Percentiles rank a stretch among this genome's conserved stretches.
Conservation (phyloP, 2,888 invertebrate genomes). For the Temnothorax ravouxi region DNA sequence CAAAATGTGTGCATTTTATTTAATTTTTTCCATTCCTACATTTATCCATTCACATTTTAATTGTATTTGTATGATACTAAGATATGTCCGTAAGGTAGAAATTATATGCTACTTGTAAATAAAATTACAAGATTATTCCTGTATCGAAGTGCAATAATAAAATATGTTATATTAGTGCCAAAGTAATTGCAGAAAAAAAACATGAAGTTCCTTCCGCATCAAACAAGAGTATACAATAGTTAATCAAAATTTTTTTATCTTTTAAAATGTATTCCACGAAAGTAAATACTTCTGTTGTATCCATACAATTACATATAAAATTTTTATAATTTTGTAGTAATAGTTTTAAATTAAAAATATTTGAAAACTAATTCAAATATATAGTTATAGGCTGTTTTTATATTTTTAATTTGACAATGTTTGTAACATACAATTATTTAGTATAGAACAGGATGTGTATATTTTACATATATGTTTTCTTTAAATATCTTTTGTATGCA, state of each 20-base stretch:
- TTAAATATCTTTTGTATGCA: neutral
- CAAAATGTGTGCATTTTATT: slow-evolving; percentile 48
- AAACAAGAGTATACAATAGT: neutral
- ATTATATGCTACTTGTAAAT: slow-evolving; percentile 78
- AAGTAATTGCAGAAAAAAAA: slow-evolving; percentile 76
- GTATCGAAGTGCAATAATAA: slow-evolving; percentile 84
- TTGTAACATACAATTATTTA: neutral
- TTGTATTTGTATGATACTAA: slow-evolving; percentile 75
- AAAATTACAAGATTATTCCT: slow-evolving; percentile 79
- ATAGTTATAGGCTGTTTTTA: neutral
- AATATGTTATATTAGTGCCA: slow-evolving; percentile 84
- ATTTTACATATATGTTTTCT: slow-evolving; percentile 10
- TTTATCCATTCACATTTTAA: slow-evolving; percentile 60
- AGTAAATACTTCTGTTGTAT: slow-evolving; percentile 8
- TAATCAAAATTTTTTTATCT: slow-evolving; percentile 21
- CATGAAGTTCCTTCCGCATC: slow-evolving; percentile 47
- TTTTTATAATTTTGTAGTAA: slow-evolving; percentile 23
- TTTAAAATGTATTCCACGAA: slow-evolving; percentile 2
- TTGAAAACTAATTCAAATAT: neutral
- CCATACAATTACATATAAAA: neutral
- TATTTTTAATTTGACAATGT: slow-evolving; percentile 6
- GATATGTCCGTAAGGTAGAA: slow-evolving; percentile 72
- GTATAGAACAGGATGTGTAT: neutral
- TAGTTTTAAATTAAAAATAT: neutral
- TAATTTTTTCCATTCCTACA: slow-evolving; percentile 47